Conservation (phyloP, 1,140 invertebrate species). For the Scaptomyza hsui region DNA sequence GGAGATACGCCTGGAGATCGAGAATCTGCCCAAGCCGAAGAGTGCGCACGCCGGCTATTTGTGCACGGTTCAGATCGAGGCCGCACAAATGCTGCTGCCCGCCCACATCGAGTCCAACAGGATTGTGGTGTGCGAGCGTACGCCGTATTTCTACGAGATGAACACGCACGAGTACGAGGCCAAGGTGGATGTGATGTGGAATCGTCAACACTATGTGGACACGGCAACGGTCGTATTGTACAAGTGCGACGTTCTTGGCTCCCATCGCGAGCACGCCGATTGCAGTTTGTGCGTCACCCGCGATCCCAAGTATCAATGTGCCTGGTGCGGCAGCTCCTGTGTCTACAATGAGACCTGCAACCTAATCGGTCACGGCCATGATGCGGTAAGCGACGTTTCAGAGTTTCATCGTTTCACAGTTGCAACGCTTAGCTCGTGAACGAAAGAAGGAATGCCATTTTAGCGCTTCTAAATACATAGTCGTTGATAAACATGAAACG, state of each 20-base stretch:
- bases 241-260: conserved; percentile 96
- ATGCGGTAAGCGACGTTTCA: not conserved
- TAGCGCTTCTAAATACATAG: no score
- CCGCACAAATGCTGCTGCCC: conserved; percentile 93
- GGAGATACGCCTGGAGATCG: conserved; percentile 94
- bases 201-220: conserved; percentile 95
- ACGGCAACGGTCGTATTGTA: conserved; percentile 95
- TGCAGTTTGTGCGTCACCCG: conserved; percentile 97
- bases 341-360: conserved; percentile 93
- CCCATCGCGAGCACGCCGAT: conserved; percentile 95
- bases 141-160: conserved; percentile 95
- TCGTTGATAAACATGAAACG: no score
- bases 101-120: conserved; percentile 92
- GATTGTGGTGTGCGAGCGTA: conserved; percentile 95
- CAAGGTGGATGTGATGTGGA: conserved; percentile 95
- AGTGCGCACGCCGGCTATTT: conserved; percentile 94
- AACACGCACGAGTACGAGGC: conserved; percentile 94
- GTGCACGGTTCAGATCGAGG: conserved; percentile 95
- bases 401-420: no score
- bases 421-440: no score
- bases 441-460: no score
- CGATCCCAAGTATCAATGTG: conserved; percentile 94
- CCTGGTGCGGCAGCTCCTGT: conserved; percentile 96
- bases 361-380: not conserved
- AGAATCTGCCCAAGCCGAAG: conserved; percentile 94